Base-by-base conservation (phyloP, 2,797 vertebrate species). In the Picus viridis region DNA sequence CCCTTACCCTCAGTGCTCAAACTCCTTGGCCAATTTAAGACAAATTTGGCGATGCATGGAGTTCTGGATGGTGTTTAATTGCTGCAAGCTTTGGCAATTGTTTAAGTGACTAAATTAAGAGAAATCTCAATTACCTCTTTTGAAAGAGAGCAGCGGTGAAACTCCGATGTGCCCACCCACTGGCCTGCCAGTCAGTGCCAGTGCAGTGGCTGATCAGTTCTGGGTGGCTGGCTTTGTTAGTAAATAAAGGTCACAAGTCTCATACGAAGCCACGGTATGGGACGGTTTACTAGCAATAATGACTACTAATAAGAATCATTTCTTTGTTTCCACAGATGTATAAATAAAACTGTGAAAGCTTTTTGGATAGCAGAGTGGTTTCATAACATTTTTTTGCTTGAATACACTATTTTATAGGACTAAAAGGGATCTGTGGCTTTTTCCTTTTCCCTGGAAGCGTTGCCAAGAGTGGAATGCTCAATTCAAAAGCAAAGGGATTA, bases 81-180 rank as follows among this genome's bases (percentile, higher is more conserved):
- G 39, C 34, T 64, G 16, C 20, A 36, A 2, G 7, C 53, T 83
- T 76, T 87, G 61, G 3, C 12, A 20, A 30, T 59, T 51, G n/a
- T 47, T 71, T 53, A 53, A 56, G 39, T 81, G 19, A 62, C 74
- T 53, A 6, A 83, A 74, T 20, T 39, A 41, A 67, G 59, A 67
- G 61, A 75, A 68, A 57, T 84, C 23, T 70, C 15, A 22, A 3
- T 34, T 82, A 9, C 4, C 12, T 6, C 1, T 41, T 79, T 64
- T 59, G 47, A 63, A 90, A 71, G 62, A 29, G 32, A 53, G 62
- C 69, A 71, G 30, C 76, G 64, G 34, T 64, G 77, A 49, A 69
- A 36, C 12, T 54, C 5, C 0, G 74, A 47, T 68, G 9, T 7
- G 7, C 4, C 7, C 5, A 43, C 53, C 32, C 7, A 0, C 20